A percentile compares a stretch with the other conserved stretches of the same genome.
Conservation (phyloP, 2,888 invertebrate species). For the Eueremaeus valkanovi region DNA sequence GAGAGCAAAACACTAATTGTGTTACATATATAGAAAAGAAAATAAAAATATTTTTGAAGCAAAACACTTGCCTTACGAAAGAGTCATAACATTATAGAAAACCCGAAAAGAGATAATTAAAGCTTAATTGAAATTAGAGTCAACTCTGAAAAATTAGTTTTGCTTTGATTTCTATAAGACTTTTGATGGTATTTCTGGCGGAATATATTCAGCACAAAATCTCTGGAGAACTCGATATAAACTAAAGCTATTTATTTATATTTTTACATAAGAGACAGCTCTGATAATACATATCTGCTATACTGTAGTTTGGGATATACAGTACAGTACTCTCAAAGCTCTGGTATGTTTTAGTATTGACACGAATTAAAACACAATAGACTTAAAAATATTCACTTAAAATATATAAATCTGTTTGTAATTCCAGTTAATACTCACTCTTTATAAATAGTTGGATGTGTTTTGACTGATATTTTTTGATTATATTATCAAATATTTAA, state of each 20-base stretch:
- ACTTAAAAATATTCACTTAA: neutral
- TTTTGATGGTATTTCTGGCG: neutral
- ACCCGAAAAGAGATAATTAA: constrained; percentile 9
- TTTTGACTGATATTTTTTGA: neutral
- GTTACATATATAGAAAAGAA: neutral
- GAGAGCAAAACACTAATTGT: neutral
- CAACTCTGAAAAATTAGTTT: neutral
- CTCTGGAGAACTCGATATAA: neutral
- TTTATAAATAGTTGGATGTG: neutral
- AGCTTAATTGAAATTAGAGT: constrained; percentile 24
- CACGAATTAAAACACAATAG: neutral
- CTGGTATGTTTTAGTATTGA: neutral
- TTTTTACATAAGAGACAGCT: neutral
- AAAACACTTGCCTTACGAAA: neutral
- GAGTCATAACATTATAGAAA: neutral
- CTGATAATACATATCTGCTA: too few relatives aligned
- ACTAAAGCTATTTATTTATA: neutral
- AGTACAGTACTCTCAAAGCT: neutral
- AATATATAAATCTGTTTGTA: neutral
- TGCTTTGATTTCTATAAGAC: constrained; percentile 8
- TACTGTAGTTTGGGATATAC: too few relatives aligned
- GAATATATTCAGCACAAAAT: neutral
- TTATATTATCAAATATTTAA: neutral
- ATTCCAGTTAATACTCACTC: neutral
- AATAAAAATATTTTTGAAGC: neutral